Evolutionary conservation across 1,140 invertebrate species (phyloP), one percentile per base, ranked within the genome.

Genomic region (Proctacanthus coquilletti): DNA sequence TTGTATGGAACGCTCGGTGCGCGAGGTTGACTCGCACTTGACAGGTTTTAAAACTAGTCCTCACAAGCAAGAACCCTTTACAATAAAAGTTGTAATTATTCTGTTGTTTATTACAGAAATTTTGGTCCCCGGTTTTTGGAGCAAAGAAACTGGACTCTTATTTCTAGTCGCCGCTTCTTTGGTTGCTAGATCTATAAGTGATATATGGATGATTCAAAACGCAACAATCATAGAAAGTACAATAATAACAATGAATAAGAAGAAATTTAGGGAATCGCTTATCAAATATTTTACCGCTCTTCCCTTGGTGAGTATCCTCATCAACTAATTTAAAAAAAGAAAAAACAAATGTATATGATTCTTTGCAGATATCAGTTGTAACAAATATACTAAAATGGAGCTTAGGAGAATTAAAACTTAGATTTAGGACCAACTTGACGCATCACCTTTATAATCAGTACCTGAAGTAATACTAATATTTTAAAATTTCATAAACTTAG

Each of bases 191-290:
- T 95, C 93, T 1, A 69, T 93, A 18, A 95, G 89, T 56, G 94
- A 98, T 66, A 72, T 98, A 33, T 98, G 91, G 89, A 80, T 97
- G 67, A 98, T 98, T 45, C 80, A 86, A 48, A 86, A 86, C 61
- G 80, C 80, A 11, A 98, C 93, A 2, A 69, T 84, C 38, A 80
- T 97, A 49, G 93, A 98, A 72, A 87, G 91, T 63, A 78, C 91
- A 1, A 95, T 97, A 42, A 88, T 98, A 49, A 79, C 81, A 43
- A 84, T 85, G 72, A 75, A 94, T 60, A 69, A 69, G 45, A 49
- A 61, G 14, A 63, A 79, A 31, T 96, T 95, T 60, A 78, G 72
- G 51, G 71, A 66, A 42, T 66, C 86, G 34, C 59, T 95, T 8
- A 50, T 79, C 2, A 75, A 77, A 48, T 87, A 92, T 56, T 68